Conservation (phyloP, 2,797 vertebrate genomes). For the Tragopan temminckii region DNA sequence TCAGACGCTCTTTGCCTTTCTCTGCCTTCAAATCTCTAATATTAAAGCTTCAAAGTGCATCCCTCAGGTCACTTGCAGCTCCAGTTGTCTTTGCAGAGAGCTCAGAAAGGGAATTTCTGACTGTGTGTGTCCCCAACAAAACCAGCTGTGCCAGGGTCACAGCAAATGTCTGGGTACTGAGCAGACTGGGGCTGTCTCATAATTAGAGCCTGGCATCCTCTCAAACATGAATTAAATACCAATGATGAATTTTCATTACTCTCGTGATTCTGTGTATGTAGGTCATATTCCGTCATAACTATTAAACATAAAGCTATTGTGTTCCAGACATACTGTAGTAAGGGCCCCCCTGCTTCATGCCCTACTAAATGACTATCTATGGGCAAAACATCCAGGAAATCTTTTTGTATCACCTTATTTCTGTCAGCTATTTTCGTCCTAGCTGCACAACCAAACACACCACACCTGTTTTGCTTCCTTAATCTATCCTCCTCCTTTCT, state of each 20-base stretch:
- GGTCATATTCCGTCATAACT: constrained; percentile 10
- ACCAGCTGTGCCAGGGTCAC: neutral
- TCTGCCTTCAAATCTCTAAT: neutral
- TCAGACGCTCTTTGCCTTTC: neutral
- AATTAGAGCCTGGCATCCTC: constrained; percentile 10
- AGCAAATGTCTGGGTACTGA: neutral
- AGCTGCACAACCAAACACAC: neutral
- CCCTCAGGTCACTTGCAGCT: neutral
- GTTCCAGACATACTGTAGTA: neutral
- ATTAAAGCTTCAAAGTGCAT: neutral
- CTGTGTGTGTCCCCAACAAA: neutral
- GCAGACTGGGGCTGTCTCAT: neutral
- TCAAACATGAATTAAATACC: constrained; percentile 30
- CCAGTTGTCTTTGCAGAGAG: neutral
- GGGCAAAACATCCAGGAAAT: neutral
- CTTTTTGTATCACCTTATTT: neutral
- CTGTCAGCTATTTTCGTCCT: neutral
- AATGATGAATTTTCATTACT: constrained; percentile 46
- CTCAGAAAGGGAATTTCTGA: neutral
- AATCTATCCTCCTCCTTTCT: neutral
- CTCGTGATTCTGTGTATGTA: neutral
- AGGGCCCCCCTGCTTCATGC: neutral
- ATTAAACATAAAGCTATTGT: neutral
- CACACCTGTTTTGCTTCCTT: neutral
- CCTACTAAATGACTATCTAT: neutral